phyloP scores from a whole-genome alignment of 2,113 vertebrate genomes.

The Bothrops jararaca region DNA sequence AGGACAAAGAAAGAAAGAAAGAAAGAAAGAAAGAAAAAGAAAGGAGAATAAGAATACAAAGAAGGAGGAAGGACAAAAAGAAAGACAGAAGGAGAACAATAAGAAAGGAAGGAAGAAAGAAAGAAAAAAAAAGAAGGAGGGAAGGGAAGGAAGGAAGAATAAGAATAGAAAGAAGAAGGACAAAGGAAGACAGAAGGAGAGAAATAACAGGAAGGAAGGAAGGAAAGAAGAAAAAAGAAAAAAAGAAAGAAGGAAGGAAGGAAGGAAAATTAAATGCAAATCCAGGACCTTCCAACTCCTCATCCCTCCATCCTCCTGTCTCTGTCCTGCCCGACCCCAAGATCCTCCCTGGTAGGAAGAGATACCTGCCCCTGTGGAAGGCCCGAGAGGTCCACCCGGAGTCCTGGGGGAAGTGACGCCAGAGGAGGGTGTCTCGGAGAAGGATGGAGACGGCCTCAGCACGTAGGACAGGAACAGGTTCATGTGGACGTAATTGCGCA shows the following conservation, averaged over 20 bases:
- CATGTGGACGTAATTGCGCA: conserved; percentile 70
- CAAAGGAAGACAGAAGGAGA: no score
- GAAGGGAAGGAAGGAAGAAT: no score
- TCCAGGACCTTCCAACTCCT: background rate
- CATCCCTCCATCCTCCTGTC: no score
- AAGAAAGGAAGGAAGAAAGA: no score
- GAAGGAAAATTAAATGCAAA: background rate
- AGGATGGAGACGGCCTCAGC: conserved; percentile 67
- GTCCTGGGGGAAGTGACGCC: background rate
- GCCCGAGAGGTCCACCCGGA: conserved; percentile 43
- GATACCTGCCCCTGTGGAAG: conserved; percentile 56
- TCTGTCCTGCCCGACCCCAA: background rate
- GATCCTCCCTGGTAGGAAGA: background rate
- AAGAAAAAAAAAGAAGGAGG: background rate
- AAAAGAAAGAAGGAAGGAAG: no score
- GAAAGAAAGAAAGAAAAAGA: background rate
- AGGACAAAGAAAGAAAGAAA: no score
- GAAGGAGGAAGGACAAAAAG: accelerated
- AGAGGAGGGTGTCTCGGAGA: conserved; percentile 60
- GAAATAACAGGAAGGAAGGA: no score
- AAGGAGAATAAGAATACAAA: background rate
- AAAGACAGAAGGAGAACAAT: no score
- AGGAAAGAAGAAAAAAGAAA: background rate
- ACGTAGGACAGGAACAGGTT: conserved; percentile 69
- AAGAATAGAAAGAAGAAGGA: no score